Evolutionary conservation across 1,140 invertebrate species (phyloP), one percentile per base, ranked within the genome.

Genomic region (Trichoplusia ni): DNA sequence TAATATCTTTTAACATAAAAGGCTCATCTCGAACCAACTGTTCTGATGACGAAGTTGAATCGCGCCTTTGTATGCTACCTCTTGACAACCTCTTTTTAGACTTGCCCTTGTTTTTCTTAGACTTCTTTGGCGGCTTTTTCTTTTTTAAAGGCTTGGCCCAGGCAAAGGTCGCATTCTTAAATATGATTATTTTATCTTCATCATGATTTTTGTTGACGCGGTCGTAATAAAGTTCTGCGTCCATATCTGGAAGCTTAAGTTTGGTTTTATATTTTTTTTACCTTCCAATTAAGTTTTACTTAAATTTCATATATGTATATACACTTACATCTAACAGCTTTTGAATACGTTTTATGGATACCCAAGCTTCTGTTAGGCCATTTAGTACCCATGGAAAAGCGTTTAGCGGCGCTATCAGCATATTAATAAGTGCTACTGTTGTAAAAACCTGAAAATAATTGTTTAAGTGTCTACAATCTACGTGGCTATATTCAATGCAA

Each of bases 381-480:
- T 99, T 99, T 0, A 99, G 87, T 2, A 99, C 98, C 98, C 98
- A 99, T 1, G 99, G 99, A 89, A 99, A 98, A 0, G 97, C 96
- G 92, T 99, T 99, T 35, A 99, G 90, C 1, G 99, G 99, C 33
- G 94, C 94, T 67, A 99, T 99, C 18, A 99, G 91, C 96, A 99
- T 99, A 80, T 98, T 97, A 27, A 99, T 94, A 42, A 99, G 87
- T 0, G 99, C 97, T 63, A 99, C 94, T 73, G 95, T 96, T 1
- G 98, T 99, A 79, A 99, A 99, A 0, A 97, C 91, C 85, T 79
- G 65, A 5, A 77, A 77, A 13, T 38, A 62, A 62, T 46, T 75
- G n/a, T n/a, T n/a, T n/a, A n/a, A n/a, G n/a, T n/a, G n/a, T n/a
- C n/a, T n/a, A n/a, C n/a, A n/a, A n/a, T n/a, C n/a, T n/a, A n/a